Evolutionary conservation across 2,113 vertebrate genomes (phyloP).

Genomic region (Calyptommatus sinebrachiatus): DNA sequence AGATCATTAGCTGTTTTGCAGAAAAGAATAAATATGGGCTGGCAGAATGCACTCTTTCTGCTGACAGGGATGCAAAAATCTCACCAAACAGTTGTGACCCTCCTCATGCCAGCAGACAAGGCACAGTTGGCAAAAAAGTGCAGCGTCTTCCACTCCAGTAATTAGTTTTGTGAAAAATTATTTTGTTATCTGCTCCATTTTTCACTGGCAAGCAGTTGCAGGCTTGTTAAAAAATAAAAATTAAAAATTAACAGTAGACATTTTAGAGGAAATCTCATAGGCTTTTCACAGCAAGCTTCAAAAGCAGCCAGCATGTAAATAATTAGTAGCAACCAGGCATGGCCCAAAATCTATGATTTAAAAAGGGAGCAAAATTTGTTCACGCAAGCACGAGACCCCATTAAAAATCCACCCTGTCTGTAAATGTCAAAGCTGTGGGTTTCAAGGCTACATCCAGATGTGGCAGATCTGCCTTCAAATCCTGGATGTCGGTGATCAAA

Average conservation of each 20-base stretch:
- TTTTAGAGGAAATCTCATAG: slow-evolving; percentile 58
- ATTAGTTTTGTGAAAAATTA: slow-evolving; percentile 72
- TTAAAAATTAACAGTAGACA: slow-evolving; percentile 44
- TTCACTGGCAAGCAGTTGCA: slow-evolving; percentile 60
- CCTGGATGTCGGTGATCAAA: background rate
- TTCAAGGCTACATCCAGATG: background rate
- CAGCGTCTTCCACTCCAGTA: slow-evolving; percentile 71
- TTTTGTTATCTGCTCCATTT: slow-evolving; percentile 65
- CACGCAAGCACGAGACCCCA: slow-evolving; percentile 36
- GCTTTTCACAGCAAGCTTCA: slow-evolving; percentile 36
- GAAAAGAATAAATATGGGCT: background rate
- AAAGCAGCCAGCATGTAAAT: slow-evolving; percentile 39
- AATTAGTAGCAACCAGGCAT: slow-evolving; percentile 48
- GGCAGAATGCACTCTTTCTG: slow-evolving; percentile 21
- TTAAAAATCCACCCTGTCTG: slow-evolving; percentile 38
- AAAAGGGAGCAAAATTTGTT: slow-evolving; percentile 47
- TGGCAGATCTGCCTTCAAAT: background rate
- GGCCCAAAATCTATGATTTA: slow-evolving; percentile 60
- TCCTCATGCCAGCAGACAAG: slow-evolving; percentile 23
- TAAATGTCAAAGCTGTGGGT: slow-evolving; percentile 13
- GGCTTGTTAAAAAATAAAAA: slow-evolving; percentile 34
- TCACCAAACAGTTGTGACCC: slow-evolving; percentile 15
- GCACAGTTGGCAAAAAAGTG: slow-evolving; percentile 58
- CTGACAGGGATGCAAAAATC: slow-evolving; percentile 23
- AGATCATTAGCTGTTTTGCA: background rate